Conservation (phyloP, 2,113 vertebrate genomes). For the Oxyura jamaicensis region DNA sequence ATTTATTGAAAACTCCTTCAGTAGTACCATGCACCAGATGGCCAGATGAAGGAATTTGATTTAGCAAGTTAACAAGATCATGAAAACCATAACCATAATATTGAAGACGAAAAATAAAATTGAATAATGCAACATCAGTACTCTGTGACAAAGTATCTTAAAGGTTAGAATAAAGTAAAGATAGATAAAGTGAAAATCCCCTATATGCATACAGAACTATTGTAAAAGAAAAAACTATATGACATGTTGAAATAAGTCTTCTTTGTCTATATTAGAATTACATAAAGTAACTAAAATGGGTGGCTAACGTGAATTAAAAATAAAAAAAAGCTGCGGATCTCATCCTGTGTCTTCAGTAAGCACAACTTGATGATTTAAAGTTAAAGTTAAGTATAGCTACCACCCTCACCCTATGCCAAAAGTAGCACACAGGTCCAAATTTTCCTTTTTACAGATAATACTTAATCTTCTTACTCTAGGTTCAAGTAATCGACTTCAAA, state of each 20-base stretch:
- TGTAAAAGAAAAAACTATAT: background rate
- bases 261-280: background rate
- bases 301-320: background rate
- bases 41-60: constrained; percentile 49
- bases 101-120: constrained; percentile 34
- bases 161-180: background rate
- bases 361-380: background rate
- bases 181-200: background rate
- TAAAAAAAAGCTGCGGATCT: background rate
- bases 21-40: constrained; percentile 48
- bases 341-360: background rate
- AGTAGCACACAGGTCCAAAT: background rate
- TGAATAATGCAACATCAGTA: constrained; percentile 13
- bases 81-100: constrained; percentile 23
- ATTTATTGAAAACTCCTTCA: constrained; percentile 37
- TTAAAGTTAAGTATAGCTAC: constrained; percentile 10
- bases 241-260: constrained; percentile 10
- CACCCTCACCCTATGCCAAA: constrained; percentile 7
- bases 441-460: background rate
- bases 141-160: background rate
- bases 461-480: background rate
- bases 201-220: background rate
- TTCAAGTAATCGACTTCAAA: constrained; percentile 26
- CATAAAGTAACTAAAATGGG: background rate
- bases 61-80: constrained; percentile 52